Base-by-base conservation (phyloP, 1,140 invertebrate genomes). In the Hylaeus volcanicus region DNA sequence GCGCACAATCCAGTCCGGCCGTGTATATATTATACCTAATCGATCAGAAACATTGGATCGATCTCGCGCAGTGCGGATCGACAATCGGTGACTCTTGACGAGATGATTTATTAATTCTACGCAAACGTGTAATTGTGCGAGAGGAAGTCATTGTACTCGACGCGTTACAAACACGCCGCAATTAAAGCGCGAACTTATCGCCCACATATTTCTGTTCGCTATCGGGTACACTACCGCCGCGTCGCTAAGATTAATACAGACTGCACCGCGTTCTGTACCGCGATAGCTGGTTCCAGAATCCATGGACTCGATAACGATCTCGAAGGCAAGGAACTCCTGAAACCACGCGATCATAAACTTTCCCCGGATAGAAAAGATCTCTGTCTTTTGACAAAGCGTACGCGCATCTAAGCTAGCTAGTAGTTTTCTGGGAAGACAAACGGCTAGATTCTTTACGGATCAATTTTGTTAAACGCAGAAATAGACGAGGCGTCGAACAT, bases 91-190 rank as follows among this genome's bases (percentile, higher is more conserved):
- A 73, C 77, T 56, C 61, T 64, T 73, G 61, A 73, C 70, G 41
- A 51, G 61, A 61, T 66, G 61, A 74, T 79, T 79, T 74, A 79
- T 79, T 74, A 79, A 79, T 79, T 79, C 74, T 65, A 74, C 70
- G 41, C 41, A 26, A 6, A 65, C 60, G 60, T 6, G 61, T 79
- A 79, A 79, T 79, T 79, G 74, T 61, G 71, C 77, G 51, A 14
- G 14, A 12, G n/a, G 11, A 48, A n/a, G 58, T n/a, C 6, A n/a
- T 39, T 53, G 58, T 9, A 58, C 64, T 3, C n/a, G 60, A 64
- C 6, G 53, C 53, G 45, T 55, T 55, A 26, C 77, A 58, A 79
- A 51, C 58, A 71, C 48, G 61, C 14, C 51, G 70, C 74, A 65
- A 79, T 79, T 79, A 74, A 79, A 79, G 77, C 61, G 51, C 15